phyloP scores from a whole-genome alignment of 2,888 invertebrate species.

The Auanema freiburgensis region DNA sequence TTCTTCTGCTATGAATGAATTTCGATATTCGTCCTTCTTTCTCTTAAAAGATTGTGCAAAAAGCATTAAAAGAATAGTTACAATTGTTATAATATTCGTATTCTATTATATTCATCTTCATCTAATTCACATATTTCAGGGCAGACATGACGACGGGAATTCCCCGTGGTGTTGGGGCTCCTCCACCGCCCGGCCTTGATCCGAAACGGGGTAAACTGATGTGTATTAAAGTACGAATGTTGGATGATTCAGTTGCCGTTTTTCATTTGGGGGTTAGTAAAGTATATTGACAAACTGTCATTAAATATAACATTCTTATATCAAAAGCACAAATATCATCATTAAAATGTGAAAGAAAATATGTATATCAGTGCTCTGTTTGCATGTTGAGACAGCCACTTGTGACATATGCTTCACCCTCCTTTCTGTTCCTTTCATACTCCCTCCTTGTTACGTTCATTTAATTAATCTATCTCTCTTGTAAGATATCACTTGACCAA shows the following conservation, averaged over 20 bases:
- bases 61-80: too few species aligned
- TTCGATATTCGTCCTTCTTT: too few species aligned
- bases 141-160: conserved; percentile 49
- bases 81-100: too few species aligned
- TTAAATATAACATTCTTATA: too few species aligned
- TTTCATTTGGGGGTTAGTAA: conserved; percentile 62
- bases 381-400: neutral
- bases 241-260: conserved; percentile 64
- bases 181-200: conserved; percentile 64
- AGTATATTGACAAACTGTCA: too few species aligned
- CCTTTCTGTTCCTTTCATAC: neutral
- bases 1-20: too few species aligned
- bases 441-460: too few species aligned
- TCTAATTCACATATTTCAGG: conserved; percentile 25
- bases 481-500: too few species aligned
- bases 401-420: conserved; percentile 5
- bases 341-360: neutral
- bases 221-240: conserved; percentile 64
- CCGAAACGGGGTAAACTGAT: conserved; percentile 63
- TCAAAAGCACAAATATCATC: conserved; percentile 6
- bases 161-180: conserved; percentile 63
- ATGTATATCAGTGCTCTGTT: neutral
- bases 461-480: too few species aligned
- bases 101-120: neutral
- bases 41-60: too few species aligned